These are phyloP conservation scores for Pelobates fuscus DNA, from an alignment of 2,113 vertebrate genomes.

Conservation along the genomic window DNA sequence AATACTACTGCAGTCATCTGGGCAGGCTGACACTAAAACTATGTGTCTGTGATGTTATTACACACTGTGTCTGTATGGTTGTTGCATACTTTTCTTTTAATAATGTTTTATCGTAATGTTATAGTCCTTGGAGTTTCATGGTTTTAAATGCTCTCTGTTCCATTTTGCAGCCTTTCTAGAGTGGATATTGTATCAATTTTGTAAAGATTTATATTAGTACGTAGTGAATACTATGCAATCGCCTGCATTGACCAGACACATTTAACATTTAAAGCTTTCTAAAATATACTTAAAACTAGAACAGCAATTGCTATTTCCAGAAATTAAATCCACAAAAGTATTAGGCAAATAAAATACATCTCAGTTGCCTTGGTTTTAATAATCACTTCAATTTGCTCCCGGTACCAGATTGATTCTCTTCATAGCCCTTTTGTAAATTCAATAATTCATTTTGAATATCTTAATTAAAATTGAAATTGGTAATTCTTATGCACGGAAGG, in stretches of 20 bases:
- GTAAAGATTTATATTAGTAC: too few relatives aligned
- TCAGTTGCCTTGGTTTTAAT: conserved; percentile 27
- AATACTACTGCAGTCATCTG: too few relatives aligned
- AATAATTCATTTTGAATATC: conserved; percentile 42
- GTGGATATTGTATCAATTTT: too few relatives aligned
- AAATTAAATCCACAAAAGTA: conserved; percentile 11
- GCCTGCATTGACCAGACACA: not conserved
- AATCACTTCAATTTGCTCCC: conserved; percentile 34
- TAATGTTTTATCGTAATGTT: too few relatives aligned
- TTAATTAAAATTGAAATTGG: conserved; percentile 44
- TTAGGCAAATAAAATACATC: conserved; percentile 11
- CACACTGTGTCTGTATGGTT: too few relatives aligned
- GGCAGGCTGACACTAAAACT: too few relatives aligned
- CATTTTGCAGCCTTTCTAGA: too few relatives aligned
- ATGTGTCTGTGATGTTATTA: too few relatives aligned
- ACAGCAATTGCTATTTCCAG: not conserved
- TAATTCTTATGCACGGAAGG: conserved; percentile 30
- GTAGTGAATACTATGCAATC: too few relatives aligned
- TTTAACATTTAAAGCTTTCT: not conserved
- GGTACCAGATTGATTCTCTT: conserved; percentile 32
- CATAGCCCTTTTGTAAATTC: conserved; percentile 35
- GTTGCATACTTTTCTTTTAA: too few relatives aligned
- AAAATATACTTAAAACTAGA: not conserved
- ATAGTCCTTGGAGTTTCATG: too few relatives aligned
- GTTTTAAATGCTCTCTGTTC: too few relatives aligned